Evolutionary conservation across 92 coral and sea anemone genomes (phyloP).

Genomic region (Porites cylindrica): DNA sequence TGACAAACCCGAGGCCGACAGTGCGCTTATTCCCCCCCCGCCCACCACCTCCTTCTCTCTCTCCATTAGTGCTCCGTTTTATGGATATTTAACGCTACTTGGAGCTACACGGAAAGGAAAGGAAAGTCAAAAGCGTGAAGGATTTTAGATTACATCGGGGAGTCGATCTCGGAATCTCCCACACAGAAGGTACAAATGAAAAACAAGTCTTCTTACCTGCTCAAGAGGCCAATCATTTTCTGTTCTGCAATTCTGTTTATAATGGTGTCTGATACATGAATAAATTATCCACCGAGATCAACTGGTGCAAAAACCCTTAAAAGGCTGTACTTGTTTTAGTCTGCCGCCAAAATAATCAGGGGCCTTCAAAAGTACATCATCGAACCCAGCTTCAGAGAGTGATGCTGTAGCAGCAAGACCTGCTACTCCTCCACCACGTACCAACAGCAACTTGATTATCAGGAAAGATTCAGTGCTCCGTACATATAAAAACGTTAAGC

Average conservation of each 20-base stretch:
- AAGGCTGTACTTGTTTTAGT: slow-evolving; percentile 75
- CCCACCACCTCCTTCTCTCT: too few relatives aligned
- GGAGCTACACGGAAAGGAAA: too few relatives aligned
- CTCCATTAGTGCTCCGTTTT: too few relatives aligned
- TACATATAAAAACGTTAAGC: not conserved
- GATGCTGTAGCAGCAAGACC: slow-evolving; percentile 87
- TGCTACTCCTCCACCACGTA: slow-evolving; percentile 87
- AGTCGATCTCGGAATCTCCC: too few relatives aligned
- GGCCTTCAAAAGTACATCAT: slow-evolving; percentile 85
- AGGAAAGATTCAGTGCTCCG: slow-evolving; percentile 16
- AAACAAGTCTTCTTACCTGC: slow-evolving; percentile 20
- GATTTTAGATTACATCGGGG: too few relatives aligned
- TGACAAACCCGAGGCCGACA: too few relatives aligned
- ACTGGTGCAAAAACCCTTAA: slow-evolving; percentile 91
- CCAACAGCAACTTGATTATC: slow-evolving; percentile 75
- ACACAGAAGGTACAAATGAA: not conserved
- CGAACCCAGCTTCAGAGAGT: slow-evolving; percentile 78
- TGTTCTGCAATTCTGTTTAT: slow-evolving; percentile 65
- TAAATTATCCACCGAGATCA: slow-evolving; percentile 94
- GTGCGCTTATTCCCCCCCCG: too few relatives aligned
- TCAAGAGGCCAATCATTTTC: slow-evolving; percentile 80
- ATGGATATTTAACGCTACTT: too few relatives aligned
- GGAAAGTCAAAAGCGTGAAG: too few relatives aligned
- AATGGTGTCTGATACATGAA: slow-evolving; percentile 87
- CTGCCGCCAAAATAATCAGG: slow-evolving; percentile 96